These are phyloP conservation scores for Pristionchus exspectatus DNA, from an alignment of 2,888 invertebrate species.

Conservation along the genomic window DNA sequence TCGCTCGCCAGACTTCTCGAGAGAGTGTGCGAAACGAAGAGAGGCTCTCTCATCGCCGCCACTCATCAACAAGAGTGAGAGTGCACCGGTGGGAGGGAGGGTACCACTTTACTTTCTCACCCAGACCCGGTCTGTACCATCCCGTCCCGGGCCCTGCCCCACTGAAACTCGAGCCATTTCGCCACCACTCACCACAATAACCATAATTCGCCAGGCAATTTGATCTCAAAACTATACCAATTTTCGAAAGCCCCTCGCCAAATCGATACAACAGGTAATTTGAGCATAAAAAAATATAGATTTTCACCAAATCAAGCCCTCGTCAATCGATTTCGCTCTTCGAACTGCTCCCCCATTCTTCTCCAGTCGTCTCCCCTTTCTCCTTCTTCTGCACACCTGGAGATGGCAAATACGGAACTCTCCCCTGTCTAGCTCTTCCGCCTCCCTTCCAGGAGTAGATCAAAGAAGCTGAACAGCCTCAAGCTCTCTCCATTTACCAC, in stretches of 20 bases:
- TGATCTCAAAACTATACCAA: neutral
- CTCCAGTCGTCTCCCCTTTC: neutral
- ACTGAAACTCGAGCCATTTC: neutral
- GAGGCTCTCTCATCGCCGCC: neutral
- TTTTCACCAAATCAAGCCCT: too few species aligned
- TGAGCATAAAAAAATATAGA: too few species aligned
- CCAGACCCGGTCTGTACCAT: neutral
- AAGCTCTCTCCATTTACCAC: neutral
- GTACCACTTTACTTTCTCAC: neutral
- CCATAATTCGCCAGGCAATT: neutral
- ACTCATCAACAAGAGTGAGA: conserved; percentile 2
- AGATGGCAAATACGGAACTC: conserved; percentile 32
- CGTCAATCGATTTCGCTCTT: neutral
- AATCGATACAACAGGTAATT: too few species aligned
- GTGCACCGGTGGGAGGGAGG: neutral
- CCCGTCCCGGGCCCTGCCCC: neutral
- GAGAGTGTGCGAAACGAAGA: neutral
- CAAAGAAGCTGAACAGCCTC: neutral
- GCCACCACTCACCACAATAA: neutral
- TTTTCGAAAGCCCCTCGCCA: neutral
- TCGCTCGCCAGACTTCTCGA: neutral
- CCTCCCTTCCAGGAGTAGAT: conserved; percentile 19
- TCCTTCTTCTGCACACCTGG: neutral
- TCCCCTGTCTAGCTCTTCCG: neutral
- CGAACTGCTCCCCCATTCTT: neutral